A percentile compares a stretch with the other conserved stretches of the same genome.
phyloP scores from a whole-genome alignment of 2,888 invertebrate genomes.

The Agrotis clavis region DNA sequence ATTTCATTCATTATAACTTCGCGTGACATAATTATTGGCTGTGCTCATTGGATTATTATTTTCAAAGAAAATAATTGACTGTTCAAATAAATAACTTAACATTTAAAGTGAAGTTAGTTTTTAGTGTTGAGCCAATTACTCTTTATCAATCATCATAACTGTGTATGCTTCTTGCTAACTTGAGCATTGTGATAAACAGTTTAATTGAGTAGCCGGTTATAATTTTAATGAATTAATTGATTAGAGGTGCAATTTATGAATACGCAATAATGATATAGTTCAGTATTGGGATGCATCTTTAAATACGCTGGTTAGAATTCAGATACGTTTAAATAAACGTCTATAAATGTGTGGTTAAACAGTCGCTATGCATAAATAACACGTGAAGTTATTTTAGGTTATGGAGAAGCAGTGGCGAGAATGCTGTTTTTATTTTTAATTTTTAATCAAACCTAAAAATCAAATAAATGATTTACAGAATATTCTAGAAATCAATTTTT shows the following conservation, averaged over 20 bases:
- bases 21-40: slow-evolving; percentile 44
- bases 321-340: too few species aligned
- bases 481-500: too few species aligned
- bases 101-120: slow-evolving; percentile 31
- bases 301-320: too few species aligned
- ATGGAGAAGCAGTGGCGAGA: too few species aligned
- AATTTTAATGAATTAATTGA: neutral
- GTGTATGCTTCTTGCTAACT: neutral
- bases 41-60: slow-evolving; percentile 29
- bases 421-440: too few species aligned
- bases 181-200: neutral
- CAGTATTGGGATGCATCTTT: neutral
- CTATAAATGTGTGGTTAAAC: too few species aligned
- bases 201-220: slow-evolving; percentile 3
- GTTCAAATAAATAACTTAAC: slow-evolving; percentile 30
- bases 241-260: neutral
- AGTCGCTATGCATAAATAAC: too few species aligned
- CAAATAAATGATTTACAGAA: too few species aligned
- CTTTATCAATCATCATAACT: slow-evolving; percentile 23
- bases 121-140: slow-evolving; percentile 31
- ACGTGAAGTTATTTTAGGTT: too few species aligned
- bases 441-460: too few species aligned
- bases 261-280: neutral
- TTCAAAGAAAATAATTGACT: slow-evolving; percentile 32
- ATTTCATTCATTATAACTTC: slow-evolving; percentile 30